Evolutionary conservation across 2,113 vertebrate genomes (phyloP).

Genomic region (Rhynchomys soricoides): DNA sequence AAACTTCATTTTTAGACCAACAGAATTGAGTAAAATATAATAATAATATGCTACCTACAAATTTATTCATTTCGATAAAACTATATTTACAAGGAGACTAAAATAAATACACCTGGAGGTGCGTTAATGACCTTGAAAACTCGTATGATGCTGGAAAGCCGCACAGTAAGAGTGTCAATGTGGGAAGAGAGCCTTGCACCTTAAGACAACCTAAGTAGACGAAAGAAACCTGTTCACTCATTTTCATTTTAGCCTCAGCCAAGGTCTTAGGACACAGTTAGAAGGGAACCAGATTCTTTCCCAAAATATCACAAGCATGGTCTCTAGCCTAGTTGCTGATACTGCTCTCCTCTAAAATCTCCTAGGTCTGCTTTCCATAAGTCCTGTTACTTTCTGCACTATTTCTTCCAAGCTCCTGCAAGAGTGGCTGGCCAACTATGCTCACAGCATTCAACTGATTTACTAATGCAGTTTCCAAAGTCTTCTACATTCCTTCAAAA

Average conservation of each 20-base stretch:
- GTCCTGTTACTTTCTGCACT: too few species aligned
- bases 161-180: fast-evolving
- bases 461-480: not conserved
- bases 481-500: not conserved
- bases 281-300: not conserved
- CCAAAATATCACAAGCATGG: not conserved
- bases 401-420: not conserved
- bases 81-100: not conserved
- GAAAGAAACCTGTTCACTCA: not conserved
- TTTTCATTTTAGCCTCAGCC: not conserved
- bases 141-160: not conserved
- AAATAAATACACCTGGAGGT: not conserved
- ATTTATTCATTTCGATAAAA: not conserved
- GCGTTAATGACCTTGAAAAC: too few species aligned
- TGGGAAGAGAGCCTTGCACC: not conserved
- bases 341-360: not conserved
- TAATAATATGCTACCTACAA: not conserved
- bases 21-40: not conserved
- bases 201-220: not conserved
- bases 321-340: not conserved
- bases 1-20: not conserved
- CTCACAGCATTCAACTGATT: not conserved
- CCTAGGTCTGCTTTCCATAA: not conserved
- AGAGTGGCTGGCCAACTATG: not conserved
- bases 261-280: not conserved